phyloP scores from a whole-genome alignment of 2,888 invertebrate genomes.

The Nebria brevicollis region DNA sequence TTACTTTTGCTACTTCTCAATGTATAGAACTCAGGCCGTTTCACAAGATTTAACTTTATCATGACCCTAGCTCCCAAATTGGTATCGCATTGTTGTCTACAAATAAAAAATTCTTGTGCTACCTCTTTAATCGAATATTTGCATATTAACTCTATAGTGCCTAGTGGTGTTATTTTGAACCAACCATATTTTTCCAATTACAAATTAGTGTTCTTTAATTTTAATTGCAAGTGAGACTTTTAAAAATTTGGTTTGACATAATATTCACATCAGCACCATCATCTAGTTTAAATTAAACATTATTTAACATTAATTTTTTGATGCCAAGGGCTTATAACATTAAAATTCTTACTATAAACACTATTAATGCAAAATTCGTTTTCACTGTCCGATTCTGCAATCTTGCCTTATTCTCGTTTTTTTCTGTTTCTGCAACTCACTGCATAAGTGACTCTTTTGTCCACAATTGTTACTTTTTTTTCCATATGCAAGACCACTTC shows the following conservation, averaged over 20 bases:
- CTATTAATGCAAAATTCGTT: too few species aligned
- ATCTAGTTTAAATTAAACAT: background rate
- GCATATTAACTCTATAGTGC: too few species aligned
- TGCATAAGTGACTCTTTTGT: background rate
- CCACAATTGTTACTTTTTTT: background rate
- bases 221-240: too few species aligned
- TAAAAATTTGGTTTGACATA: background rate
- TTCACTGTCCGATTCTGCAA: background rate
- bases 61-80: too few species aligned
- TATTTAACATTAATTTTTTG: background rate
- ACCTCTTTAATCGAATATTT: too few species aligned
- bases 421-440: background rate
- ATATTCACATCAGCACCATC: conserved; percentile 11
- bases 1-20: background rate
- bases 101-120: too few species aligned
- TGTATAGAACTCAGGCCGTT: background rate
- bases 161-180: too few species aligned
- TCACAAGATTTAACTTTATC: too few species aligned
- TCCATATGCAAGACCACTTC: conserved; percentile 12
- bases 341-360: too few species aligned
- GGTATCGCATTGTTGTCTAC: too few species aligned
- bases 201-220: too few species aligned
- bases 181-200: too few species aligned
- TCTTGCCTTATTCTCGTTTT: background rate
- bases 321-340: background rate